These are phyloP conservation scores for Hofmannophila pseudospretella DNA, from an alignment of 2,888 invertebrate species.

Conservation along the genomic window DNA sequence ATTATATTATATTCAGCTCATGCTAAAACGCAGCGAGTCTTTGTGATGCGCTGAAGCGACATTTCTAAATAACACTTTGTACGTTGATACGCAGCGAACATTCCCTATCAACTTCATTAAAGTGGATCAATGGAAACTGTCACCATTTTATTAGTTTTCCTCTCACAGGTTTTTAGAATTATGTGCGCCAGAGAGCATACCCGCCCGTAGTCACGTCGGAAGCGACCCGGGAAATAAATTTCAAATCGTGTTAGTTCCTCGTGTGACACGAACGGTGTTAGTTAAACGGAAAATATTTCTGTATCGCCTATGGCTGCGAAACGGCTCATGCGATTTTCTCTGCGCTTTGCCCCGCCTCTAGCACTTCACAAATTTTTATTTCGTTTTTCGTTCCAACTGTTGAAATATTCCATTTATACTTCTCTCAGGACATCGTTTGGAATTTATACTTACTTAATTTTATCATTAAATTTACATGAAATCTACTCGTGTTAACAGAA, in stretches of 20 bases:
- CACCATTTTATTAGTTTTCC: constrained; percentile 3
- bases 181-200: constrained; percentile 13
- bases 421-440: no score
- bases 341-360: constrained; percentile 24
- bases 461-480: no score
- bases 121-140: neutral
- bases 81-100: no score
- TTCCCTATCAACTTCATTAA: neutral
- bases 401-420: neutral
- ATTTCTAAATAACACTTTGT: no score
- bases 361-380: neutral
- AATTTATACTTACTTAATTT: no score
- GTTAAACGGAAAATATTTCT: constrained; percentile 67
- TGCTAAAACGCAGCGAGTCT: no score
- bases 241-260: constrained; percentile 51
- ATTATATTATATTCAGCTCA: no score
- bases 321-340: constrained; percentile 51
- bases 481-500: no score
- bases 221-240: constrained; percentile 55
- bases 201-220: constrained; percentile 22
- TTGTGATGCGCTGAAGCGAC: no score
- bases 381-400: neutral
- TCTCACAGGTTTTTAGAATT: constrained; percentile 1
- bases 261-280: constrained; percentile 48
- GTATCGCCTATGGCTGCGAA: constrained; percentile 52